Conservation (phyloP, 2,113 vertebrate genomes). For the Rissa tridactyla region DNA sequence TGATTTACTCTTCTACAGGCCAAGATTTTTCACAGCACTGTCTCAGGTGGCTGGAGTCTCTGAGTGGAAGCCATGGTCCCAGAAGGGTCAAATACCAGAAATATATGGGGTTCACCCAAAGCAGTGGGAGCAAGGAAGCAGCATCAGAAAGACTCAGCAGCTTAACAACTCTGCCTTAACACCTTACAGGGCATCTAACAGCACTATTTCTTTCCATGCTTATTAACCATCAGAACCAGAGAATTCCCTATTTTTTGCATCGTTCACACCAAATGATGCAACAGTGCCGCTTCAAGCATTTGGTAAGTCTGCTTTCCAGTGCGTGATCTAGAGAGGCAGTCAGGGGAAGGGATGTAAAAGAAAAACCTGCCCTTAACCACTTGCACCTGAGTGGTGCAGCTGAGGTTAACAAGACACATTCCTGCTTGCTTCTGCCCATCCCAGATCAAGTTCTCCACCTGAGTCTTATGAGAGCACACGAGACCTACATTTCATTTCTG, state of each 20-base stretch:
- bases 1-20: not conserved
- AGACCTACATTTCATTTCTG: not conserved
- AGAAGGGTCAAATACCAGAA: not conserved
- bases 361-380: not conserved
- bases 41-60: not conserved
- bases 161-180: not conserved
- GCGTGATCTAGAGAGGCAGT: not conserved
- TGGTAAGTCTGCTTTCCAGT: not conserved
- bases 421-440: not conserved
- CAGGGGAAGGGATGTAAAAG: not conserved
- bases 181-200: not conserved
- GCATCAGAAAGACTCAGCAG: not conserved
- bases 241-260: not conserved
- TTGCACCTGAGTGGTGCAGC: not conserved
- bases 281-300: not conserved
- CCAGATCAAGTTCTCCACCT: not conserved
- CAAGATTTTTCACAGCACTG: not conserved
- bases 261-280: not conserved
- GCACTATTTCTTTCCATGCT: not conserved
- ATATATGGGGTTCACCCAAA: not conserved
- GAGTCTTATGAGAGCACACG: accelerated
- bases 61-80: not conserved
- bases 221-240: not conserved
- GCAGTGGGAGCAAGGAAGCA: not conserved
- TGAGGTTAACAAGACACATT: not conserved